Base-by-base conservation (phyloP, 53 echinoderm and acorn worm genomes). In the Hippasteria phrygiana region DNA sequence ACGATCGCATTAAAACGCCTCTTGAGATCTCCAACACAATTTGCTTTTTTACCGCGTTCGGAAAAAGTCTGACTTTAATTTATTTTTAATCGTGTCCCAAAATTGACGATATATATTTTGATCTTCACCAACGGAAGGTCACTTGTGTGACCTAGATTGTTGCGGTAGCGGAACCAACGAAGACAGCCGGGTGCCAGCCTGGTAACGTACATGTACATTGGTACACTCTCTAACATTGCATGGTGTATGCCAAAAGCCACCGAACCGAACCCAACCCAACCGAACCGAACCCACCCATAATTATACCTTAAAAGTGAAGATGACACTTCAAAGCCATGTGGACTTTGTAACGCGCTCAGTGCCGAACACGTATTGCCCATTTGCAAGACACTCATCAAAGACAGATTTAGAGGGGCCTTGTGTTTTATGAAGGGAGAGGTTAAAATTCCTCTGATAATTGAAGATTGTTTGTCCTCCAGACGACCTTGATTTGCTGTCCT, bases 391-490 rank as follows among this genome's bases (percentile, higher is more conserved):
- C 65, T 31, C 64, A 11, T 20, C 47, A 50, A 10, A 33, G 75
- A 75, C 6, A 75, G 50, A 75, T 75, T 75, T 75, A 75, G 31
- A 75, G 32, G 18, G 0, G 65, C 65, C 65, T 81, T 45, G 81
- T 24, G 55, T 56, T 42, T 27, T 80, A 28, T 81, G 28, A 65
- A 16, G 63, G 42, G 22, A 65, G 18, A 65, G n/a, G n/a, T n/a
- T 46, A 46, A 18, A 62, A 81, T 81, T 64, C 43, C 42, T 43
- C 59, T 43, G 18, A 62, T 81, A 81, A 81, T 81, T 81, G 81
- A 43, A 43, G 81, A 41, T 81, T 45, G 43, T 24, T 62, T 65
- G 64, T 37, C 81, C 81, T 78, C 78, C 65, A 81, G 55, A 81
- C 81, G 42, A 81, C 55, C 76, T 76, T 76, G 48, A 31, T 53